Evolutionary conservation across 2,113 vertebrate species (phyloP), one percentile per base, ranked within the genome.

Genomic region (Pycnonotus jocosus): DNA sequence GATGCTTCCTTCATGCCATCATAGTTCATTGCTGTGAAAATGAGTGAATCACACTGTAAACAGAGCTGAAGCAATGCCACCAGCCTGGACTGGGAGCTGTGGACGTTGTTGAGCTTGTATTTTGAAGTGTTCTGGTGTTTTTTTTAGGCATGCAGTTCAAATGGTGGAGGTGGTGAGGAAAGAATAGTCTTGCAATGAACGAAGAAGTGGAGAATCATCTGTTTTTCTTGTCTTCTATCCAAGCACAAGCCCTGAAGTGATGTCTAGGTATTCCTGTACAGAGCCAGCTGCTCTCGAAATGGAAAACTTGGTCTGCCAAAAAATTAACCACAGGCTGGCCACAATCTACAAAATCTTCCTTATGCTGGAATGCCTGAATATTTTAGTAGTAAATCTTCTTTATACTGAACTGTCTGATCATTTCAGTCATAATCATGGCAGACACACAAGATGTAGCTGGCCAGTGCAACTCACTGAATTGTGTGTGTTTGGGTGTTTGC

Each of bases 1-100:
- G 77, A 86, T 92, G 76, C 53, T 94, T 95, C 70, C 93, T 92
- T 91, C 93, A 45, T 97, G 89, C 83, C 84, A 86, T 96, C 95
- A 92, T 61, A 71, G 85, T 71, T 91, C 60, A 10, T 13, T 91
- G 84, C 73, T 82, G 72, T 95, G 92, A 90, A 90, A 95, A 95
- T 51, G 81, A 35, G 87, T 95, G 95, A 95, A 91, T 95, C 93
- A 86, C 56, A 13, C 47, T 78, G 76, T 92, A 68, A 94, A 86
- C 88, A 94, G 90, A 80, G 68, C 64, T 95, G 85, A 93, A 54
- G 90, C 77, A 93, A 93, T 62, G 45, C 56, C 60, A 51, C 65
- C 44, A 91, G 69, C 3, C 3, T 57, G 57, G 19, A 28, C 72
- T 73, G 82, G 68, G 80, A 83, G 2, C 48, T 42, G 37, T 38